phyloP scores from a whole-genome alignment of 2,113 vertebrate species.

The Rhagologus leucostigma region DNA sequence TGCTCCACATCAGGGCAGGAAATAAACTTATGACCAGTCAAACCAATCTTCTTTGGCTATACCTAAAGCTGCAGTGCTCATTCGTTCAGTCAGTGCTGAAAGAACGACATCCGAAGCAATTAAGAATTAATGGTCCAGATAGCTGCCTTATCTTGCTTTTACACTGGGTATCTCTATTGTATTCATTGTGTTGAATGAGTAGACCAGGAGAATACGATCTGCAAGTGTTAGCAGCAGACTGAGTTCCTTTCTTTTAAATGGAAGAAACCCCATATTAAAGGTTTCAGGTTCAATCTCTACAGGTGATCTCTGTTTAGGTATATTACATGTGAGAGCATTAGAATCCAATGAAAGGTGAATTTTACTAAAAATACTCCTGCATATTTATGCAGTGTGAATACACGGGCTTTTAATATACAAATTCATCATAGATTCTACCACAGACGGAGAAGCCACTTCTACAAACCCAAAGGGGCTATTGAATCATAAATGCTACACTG shows the following conservation, averaged over 20 bases:
- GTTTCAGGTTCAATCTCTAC: constrained; percentile 4
- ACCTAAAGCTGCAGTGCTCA: background rate
- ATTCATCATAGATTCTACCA: background rate
- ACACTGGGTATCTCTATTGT: background rate
- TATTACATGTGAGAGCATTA: background rate
- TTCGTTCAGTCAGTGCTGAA: background rate
- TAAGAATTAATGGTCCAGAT: constrained; percentile 27
- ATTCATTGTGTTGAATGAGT: background rate
- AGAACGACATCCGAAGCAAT: background rate
- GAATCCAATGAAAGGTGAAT: background rate
- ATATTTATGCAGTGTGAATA: background rate
- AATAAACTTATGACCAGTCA: background rate
- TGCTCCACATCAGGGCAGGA: background rate
- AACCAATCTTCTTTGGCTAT: background rate
- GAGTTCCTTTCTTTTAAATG: background rate
- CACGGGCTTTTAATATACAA: background rate
- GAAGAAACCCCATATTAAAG: background rate
- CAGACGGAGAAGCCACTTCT: background rate
- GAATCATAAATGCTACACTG: background rate
- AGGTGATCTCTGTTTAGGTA: background rate
- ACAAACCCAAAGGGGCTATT: background rate
- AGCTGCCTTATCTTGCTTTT: background rate
- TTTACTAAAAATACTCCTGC: constrained; percentile 9
- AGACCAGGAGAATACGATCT: background rate
- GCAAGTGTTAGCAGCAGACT: background rate